Evolutionary conservation across 1,140 invertebrate genomes (phyloP), one percentile per base, ranked within the genome.

Genomic region (Campodea augens): DNA sequence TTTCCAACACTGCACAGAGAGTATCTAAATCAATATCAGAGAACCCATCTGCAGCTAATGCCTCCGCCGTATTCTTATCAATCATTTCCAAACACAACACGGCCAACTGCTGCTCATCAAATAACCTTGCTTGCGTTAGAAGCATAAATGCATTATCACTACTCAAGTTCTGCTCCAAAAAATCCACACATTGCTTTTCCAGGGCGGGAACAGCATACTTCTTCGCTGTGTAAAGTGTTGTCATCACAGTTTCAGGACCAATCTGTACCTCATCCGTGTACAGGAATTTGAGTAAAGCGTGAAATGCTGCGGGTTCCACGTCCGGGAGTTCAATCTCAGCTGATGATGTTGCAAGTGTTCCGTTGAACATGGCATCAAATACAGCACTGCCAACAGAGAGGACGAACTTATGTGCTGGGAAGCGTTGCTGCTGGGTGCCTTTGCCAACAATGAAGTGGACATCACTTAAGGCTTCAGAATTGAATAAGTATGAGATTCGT

Each of bases 351-450:
- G 77, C 73, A 48, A 76, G 52, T 5, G 71, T 74, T 29, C 82
- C 77, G 59, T 87, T 84, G 56, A 89, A 88, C 78, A 88, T 85
- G 5, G 81, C 81, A 63, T 88, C 81, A 61, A 88, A 88, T 2
- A 88, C 82, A 3, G 78, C 77, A 60, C 78, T 83, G 5, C 82
- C 81, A 36, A 82, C 77, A 4, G 80, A 80, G 5, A 89, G 58
- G 2, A 89, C 74, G 60, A 88, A 80, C 58, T 83, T 86, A 55
- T 89, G 85, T 2, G 82, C 83, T 2, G 83, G 81, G 50, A 88
- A 80, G 32, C 76, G 63, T 54, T 74, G 72, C 43, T 79, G 73
- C 41, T 75, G 70, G n/a, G 69, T 66, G 13, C 73, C 73, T 51
- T 71, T 71, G 42, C 81, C 81, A 7, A 85, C 82, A 45, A 80